A percentile compares a stretch with the other conserved stretches of the same genome.
phyloP scores from a whole-genome alignment of 2,113 vertebrate species.

The Mesembrinibis cayennensis region DNA sequence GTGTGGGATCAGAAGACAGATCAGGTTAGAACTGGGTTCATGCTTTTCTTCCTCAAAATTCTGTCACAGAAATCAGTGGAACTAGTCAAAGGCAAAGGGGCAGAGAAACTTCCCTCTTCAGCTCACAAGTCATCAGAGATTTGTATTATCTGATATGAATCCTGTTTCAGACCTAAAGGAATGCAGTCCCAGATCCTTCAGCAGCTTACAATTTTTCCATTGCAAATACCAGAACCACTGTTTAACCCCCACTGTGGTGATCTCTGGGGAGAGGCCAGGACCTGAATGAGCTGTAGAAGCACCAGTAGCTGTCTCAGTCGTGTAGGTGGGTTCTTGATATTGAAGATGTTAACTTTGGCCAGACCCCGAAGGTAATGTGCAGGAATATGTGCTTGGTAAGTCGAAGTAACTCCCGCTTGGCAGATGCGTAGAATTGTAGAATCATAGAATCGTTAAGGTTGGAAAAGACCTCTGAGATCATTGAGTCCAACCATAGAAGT shows the following conservation, averaged over 20 bases:
- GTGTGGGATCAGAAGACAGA: neutral
- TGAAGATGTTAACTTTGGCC: neutral
- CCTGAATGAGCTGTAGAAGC: neutral
- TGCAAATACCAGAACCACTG: neutral
- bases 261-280: neutral
- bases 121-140: neutral
- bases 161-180: neutral
- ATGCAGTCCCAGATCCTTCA: neutral
- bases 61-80: neutral
- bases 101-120: neutral
- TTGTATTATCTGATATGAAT: neutral
- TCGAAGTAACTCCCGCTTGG: neutral
- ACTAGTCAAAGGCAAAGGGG: neutral
- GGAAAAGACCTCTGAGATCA: no score
- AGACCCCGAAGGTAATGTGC: no score
- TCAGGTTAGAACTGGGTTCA: neutral
- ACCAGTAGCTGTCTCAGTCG: neutral
- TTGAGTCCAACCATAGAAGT: neutral
- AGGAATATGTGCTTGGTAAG: neutral
- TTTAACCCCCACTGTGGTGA: neutral
- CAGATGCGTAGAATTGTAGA: neutral
- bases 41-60: neutral
- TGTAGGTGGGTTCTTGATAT: neutral
- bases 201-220: neutral
- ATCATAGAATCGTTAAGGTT: no score